Evolutionary conservation across 2,888 invertebrate species (phyloP), one percentile per base, ranked within the genome.

Genomic region (Microdon myrmicae): DNA sequence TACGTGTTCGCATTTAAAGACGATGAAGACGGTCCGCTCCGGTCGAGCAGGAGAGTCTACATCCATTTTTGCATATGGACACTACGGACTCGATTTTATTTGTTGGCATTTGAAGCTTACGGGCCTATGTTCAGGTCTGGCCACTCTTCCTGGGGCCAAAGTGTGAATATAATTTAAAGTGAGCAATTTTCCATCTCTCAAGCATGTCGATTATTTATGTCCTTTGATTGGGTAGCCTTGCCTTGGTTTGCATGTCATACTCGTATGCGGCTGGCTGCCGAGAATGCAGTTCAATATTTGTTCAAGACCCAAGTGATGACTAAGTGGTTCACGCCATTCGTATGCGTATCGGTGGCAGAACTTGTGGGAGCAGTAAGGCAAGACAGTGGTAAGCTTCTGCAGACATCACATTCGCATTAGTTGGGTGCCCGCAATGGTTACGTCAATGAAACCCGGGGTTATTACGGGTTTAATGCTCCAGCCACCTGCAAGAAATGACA

Each of bases 151-250:
- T 74, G 73, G 73, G 77, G 77, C 76, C 74, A 75, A 74, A 77
- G 78, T 78, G 79, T 78, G 78, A 78, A 78, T 77, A 78, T 78
- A 78, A 78, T 78, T 78, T 78, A 78, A 77, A 75, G 75, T 75
- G 73, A 70, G 73, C 73, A 75, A 76, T 78, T 77, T 77, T 75
- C 78, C 74, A 74, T 76, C 75, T 75, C 71, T 73, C 71, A 71
- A 71, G 69, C 61, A 71, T 70, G 67, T 69, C 72, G 75, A 76
- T 78, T 78, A 78, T 78, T 79, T 78, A 79, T 78, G 76, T 74
- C 75, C 74, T 74, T 73, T 79, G 78, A 78, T 78, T 79, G 76
- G 77, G 74, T 78, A 73, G 71, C 72, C 51, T 54, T 68, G 55
- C 59, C 54, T 54, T 49, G 43, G 17, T 23, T 37, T 38, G 43